A percentile compares a stretch with the other conserved stretches of the same genome.
These are phyloP conservation scores for Pimephales promelas DNA, from an alignment of 2,113 vertebrate genomes.

Conservation along the genomic window DNA sequence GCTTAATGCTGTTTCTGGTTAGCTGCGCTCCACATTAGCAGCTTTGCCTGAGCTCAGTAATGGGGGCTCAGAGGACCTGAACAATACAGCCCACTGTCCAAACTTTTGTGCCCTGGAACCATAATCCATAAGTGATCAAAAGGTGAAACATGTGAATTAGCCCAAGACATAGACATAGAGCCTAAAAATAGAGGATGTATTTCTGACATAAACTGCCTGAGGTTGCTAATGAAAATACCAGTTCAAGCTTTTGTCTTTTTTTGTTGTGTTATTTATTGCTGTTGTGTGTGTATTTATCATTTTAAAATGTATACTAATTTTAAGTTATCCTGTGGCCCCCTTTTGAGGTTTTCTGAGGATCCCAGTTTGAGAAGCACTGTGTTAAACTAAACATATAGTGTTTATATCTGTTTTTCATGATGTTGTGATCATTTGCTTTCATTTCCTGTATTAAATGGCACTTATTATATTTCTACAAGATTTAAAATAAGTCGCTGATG, in stretches of 20 bases:
- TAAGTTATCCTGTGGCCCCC: no score
- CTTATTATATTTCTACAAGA: no score
- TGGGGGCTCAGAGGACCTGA: conserved; percentile 39
- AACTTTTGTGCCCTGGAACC: conserved; percentile 37
- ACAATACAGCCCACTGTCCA: conserved; percentile 59
- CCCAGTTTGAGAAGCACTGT: no score
- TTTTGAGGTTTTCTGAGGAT: no score
- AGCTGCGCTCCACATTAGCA: conserved; percentile 52
- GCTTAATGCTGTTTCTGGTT: conserved; percentile 49
- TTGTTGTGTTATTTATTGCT: conserved; percentile 22
- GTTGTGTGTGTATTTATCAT: background rate
- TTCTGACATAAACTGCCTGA: conserved; percentile 46
- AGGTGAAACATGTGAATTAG: conserved; percentile 56
- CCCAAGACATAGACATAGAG: conserved; percentile 58
- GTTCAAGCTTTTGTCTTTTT: conserved; percentile 17
- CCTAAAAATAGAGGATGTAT: conserved; percentile 58
- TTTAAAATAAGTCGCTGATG: no score
- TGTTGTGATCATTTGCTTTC: no score
- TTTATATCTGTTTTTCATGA: background rate
- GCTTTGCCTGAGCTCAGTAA: conserved; percentile 53
- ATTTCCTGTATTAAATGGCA: no score
- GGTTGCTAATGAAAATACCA: conserved; percentile 62
- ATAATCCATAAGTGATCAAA: conserved; percentile 59
- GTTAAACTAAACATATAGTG: no score
- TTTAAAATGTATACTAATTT: no score